Evolutionary conservation across 2,797 vertebrate genomes (phyloP).

Genomic region (Liasis olivaceus): DNA sequence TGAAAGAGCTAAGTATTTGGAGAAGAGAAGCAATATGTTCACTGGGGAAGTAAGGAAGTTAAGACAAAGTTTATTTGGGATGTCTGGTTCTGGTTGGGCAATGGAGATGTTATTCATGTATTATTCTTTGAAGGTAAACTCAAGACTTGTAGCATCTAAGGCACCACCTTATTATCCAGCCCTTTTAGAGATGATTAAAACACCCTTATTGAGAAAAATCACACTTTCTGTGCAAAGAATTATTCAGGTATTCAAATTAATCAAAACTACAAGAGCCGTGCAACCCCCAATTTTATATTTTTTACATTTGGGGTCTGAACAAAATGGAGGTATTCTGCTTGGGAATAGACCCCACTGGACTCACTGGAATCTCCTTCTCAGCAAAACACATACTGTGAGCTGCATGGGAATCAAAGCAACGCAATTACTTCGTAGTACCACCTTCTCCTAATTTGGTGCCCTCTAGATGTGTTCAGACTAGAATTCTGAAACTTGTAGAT

Average conservation of each 20-base stretch:
- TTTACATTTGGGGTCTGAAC: not conserved
- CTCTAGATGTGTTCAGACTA: not conserved
- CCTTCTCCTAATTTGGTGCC: not conserved
- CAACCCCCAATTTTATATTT: not conserved
- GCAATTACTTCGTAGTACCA: not conserved
- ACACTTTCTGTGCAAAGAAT: not conserved
- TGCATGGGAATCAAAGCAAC: not conserved
- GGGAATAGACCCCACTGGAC: not conserved
- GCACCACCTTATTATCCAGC: not conserved
- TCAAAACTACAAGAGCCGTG: not conserved
- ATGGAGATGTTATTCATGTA: not conserved
- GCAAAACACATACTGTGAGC: not conserved
- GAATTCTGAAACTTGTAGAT: not conserved
- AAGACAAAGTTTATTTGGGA: conserved; percentile 2
- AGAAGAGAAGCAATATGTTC: conserved; percentile 6
- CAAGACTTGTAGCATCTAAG: not conserved
- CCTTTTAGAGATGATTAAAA: not conserved
- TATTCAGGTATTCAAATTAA: not conserved
- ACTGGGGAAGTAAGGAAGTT: conserved; percentile 15
- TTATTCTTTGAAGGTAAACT: conserved; percentile 13
- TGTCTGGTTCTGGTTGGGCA: conserved; percentile 2
- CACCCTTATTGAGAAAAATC: not conserved
- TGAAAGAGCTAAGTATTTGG: not conserved
- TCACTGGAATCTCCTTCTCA: not conserved
- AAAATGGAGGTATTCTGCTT: not conserved